A percentile compares a stretch with the other conserved stretches of the same genome.
phyloP scores from a whole-genome alignment of 2,113 vertebrate species.

The Larimichthys polyactis region DNA sequence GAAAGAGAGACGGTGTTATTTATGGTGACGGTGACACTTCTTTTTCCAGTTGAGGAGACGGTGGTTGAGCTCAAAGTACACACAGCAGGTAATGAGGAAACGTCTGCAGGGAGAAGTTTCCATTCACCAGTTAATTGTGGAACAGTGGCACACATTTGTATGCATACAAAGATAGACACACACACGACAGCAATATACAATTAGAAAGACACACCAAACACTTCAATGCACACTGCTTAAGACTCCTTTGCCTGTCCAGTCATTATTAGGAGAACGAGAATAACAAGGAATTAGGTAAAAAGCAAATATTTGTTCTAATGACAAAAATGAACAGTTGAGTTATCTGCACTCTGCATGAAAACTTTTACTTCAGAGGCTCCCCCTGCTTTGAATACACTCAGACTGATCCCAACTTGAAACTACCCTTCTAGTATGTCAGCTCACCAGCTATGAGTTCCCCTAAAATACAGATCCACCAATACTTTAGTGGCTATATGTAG shows the following conservation, averaged over 20 bases:
- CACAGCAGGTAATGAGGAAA: slow-evolving; percentile 66
- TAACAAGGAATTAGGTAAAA: background rate
- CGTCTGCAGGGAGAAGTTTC: slow-evolving; percentile 63
- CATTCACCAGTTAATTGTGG: slow-evolving; percentile 67
- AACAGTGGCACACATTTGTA: slow-evolving; percentile 58
- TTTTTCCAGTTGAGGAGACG: slow-evolving; percentile 62
- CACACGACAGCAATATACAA: slow-evolving; percentile 10
- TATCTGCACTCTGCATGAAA: slow-evolving; percentile 4
- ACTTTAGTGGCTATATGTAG: slow-evolving; percentile 57
- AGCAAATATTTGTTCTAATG: slow-evolving; percentile 13
- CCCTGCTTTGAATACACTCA: background rate
- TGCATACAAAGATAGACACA: slow-evolving; percentile 13
- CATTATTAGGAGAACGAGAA: slow-evolving; percentile 8
- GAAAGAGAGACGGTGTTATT: slow-evolving; percentile 63
- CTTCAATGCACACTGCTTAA: background rate
- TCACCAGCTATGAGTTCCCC: slow-evolving; percentile 41
- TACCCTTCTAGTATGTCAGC: slow-evolving; percentile 45
- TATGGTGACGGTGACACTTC: slow-evolving; percentile 65
- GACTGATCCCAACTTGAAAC: slow-evolving; percentile 16
- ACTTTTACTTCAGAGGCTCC: background rate
- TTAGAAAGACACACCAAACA: background rate
- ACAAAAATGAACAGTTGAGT: background rate
- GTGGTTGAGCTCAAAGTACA: slow-evolving; percentile 49
- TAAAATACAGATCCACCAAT: slow-evolving; percentile 40
- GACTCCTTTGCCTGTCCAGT: background rate